phyloP scores from a whole-genome alignment of 2,888 invertebrate species.

The Andrena haemorrhoa region DNA sequence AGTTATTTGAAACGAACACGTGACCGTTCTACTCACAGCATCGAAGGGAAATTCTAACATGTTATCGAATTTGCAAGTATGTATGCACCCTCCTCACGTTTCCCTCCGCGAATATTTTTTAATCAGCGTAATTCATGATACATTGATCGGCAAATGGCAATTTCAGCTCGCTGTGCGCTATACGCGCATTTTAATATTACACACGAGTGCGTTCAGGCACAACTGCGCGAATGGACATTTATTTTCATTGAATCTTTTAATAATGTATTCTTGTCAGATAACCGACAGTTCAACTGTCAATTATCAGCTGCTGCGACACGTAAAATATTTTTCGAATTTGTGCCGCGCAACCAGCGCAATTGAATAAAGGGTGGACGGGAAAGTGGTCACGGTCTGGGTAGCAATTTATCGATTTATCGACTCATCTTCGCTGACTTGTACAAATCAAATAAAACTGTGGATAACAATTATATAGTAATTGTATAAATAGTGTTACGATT shows the following conservation, averaged over 20 bases:
- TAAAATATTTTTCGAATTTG: conserved; percentile 55
- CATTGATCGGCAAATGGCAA: conserved; percentile 45
- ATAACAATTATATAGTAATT: conserved; percentile 51
- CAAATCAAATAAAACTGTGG: conserved; percentile 50
- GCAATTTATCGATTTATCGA: conserved; percentile 28
- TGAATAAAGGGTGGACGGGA: conserved; percentile 18
- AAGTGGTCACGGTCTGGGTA: conserved; percentile 24
- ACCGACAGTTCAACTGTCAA: conserved; percentile 57
- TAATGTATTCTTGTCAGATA: conserved; percentile 61
- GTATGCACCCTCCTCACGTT: background rate
- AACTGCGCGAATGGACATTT: conserved; percentile 36
- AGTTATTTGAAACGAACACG: background rate
- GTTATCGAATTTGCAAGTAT: background rate
- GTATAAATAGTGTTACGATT: conserved; percentile 44
- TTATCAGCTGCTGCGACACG: conserved; percentile 48
- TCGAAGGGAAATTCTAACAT: background rate
- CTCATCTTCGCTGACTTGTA: conserved; percentile 34
- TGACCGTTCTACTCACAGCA: background rate
- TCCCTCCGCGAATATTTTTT: conserved; percentile 3
- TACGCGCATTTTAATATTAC: conserved; percentile 40
- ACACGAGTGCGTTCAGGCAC: conserved; percentile 2
- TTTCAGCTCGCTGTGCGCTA: background rate
- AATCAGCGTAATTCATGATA: conserved; percentile 24
- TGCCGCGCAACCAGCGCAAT: conserved; percentile 27
- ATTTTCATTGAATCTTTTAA: conserved; percentile 66